A percentile compares a stretch with the other conserved stretches of the same genome.
phyloP scores from a whole-genome alignment of 1,140 invertebrate genomes.

The Steinernema feltiae region DNA sequence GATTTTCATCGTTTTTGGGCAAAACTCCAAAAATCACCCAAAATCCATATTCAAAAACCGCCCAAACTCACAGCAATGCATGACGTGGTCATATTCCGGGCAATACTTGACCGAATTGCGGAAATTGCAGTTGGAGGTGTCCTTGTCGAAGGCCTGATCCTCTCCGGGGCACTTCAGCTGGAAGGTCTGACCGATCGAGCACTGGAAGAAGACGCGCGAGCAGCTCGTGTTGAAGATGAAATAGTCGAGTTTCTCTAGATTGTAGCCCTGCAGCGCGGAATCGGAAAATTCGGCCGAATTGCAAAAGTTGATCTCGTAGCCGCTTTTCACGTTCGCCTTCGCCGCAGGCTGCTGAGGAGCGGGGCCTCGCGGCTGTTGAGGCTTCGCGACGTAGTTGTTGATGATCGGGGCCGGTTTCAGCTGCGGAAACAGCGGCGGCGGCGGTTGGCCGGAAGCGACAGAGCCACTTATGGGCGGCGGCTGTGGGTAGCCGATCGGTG shows the following conservation, averaged over 20 bases:
- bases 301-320: conserved; percentile 38
- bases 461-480: neutral
- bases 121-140: conserved; percentile 37
- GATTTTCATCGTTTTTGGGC: neutral
- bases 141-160: conserved; percentile 38
- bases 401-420: neutral
- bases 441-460: neutral
- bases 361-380: neutral
- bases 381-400: neutral
- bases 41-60: neutral
- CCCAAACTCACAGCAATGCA: conserved; percentile 38
- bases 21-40: conserved; percentile 8
- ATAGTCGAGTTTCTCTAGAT: conserved; percentile 37
- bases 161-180: conserved; percentile 27
- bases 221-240: conserved; percentile 40
- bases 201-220: conserved; percentile 38
- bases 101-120: conserved; percentile 33
- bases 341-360: neutral
- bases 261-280: conserved; percentile 27
- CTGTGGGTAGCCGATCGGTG: neutral
- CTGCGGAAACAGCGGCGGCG: neutral
- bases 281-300: conserved; percentile 33
- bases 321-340: neutral
- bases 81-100: conserved; percentile 42
- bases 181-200: conserved; percentile 40